These are phyloP conservation scores for Amphimallon solstitiale DNA, from an alignment of 2,888 invertebrate species.

Conservation along the genomic window DNA sequence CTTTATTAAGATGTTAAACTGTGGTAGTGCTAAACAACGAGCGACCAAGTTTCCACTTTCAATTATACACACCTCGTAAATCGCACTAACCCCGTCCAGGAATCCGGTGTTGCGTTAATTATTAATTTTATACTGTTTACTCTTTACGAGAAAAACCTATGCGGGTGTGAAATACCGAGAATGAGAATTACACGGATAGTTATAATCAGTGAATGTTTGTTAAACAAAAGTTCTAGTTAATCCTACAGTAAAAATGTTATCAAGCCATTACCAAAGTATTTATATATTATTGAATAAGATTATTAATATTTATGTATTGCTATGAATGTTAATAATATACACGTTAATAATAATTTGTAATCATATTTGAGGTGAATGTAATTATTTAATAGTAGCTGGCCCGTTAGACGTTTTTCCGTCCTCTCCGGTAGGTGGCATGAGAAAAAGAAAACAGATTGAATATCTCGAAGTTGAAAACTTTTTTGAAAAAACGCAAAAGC, in stretches of 20 bases:
- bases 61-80: slow-evolving; percentile 34
- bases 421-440: too few relatives aligned
- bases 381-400: too few relatives aligned
- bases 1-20: slow-evolving; percentile 32
- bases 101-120: slow-evolving; percentile 17
- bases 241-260: too few relatives aligned
- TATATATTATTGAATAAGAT: too few relatives aligned
- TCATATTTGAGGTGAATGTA: background rate
- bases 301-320: too few relatives aligned
- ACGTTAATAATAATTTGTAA: background rate
- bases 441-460: too few relatives aligned
- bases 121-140: slow-evolving; percentile 20
- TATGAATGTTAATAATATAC: background rate
- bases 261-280: too few relatives aligned
- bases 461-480: too few relatives aligned
- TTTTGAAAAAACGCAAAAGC: too few relatives aligned
- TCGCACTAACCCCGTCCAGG: slow-evolving; percentile 11
- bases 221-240: too few relatives aligned
- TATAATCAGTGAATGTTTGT: too few relatives aligned
- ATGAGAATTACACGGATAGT: background rate
- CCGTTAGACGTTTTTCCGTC: too few relatives aligned
- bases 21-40: slow-evolving; percentile 18
- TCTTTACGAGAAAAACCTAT: background rate
- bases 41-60: slow-evolving; percentile 28
- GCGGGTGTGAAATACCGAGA: background rate